A percentile compares a stretch with the other conserved stretches of the same genome.
Conservation (phyloP, 2,888 invertebrate genomes). For the Lamellibrachia columna region DNA sequence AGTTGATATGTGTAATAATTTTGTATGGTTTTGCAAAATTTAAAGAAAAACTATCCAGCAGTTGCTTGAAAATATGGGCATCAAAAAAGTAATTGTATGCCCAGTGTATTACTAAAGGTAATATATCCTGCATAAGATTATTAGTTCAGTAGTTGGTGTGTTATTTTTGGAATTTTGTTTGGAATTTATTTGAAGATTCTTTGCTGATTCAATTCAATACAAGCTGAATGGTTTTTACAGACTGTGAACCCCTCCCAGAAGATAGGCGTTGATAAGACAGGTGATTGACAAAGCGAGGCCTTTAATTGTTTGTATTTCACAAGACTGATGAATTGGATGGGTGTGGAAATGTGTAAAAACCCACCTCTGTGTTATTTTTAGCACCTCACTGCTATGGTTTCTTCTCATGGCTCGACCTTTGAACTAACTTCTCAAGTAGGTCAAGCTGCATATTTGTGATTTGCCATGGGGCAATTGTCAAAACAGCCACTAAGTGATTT, state of each 20-base stretch:
- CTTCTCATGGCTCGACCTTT: background rate
- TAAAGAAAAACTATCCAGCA: too few species aligned
- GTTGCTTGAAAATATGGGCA: too few species aligned
- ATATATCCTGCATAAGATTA: background rate
- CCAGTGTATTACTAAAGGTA: background rate
- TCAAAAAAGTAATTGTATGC: too few species aligned
- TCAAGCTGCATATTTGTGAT: background rate
- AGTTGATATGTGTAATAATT: too few species aligned
- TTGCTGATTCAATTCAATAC: background rate
- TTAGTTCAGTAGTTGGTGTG: background rate
- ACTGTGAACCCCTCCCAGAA: background rate
- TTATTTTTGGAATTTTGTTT: background rate
- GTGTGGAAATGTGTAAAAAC: background rate
- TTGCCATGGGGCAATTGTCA: background rate
- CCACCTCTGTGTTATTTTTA: background rate
- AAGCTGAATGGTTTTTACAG: background rate
- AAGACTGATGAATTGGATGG: background rate
- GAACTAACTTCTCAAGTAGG: background rate
- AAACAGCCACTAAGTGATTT: background rate
- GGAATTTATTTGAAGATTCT: background rate
- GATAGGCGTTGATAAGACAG: background rate
- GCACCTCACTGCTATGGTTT: background rate
- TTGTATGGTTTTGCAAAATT: too few species aligned
- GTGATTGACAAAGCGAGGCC: background rate
- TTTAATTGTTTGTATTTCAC: slow-evolving; percentile 10